Base-by-base conservation (phyloP, 2,797 vertebrate species). In the Semaprochilodus insignis region DNA sequence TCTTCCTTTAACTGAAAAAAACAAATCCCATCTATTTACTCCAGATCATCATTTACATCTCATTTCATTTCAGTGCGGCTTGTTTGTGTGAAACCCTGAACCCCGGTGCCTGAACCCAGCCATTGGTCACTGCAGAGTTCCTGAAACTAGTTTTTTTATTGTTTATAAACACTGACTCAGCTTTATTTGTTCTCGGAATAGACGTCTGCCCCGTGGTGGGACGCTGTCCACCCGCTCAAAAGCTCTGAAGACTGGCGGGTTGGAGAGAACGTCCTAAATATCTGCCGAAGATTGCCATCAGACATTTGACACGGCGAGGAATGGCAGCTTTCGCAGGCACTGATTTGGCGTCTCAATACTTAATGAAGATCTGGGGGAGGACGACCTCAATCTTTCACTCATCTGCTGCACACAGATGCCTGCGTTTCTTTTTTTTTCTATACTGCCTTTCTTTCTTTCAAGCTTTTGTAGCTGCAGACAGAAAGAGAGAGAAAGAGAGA, bases 351-450 rank as follows among this genome's bases (percentile, higher is more conserved):
- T 31, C 85, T 87, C 87, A 88, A 77, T 83, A 76, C 78, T 81
- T 85, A 86, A 86, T 83, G 82, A 89, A 84, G 88, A 90, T 90
- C 88, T 87, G 83, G 84, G 89, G 81, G 85, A 88, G 86, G 87
- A 88, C 89, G 88, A 93, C 91, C 92, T 90, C 87, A 92, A 91
- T 94, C 90, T 90, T 89, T 93, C 92, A 91, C 88, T 92, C 90
- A 90, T 84, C 70, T 79, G 66, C 71, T 13, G 21, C 72, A 16
- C 85, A 80, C 74, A 70, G 74, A 88, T 69, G 84, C 83, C 81
- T 90, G 74, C 77, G 2, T 11, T 13, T 60, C 19, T 34, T 19
- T 63, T 65, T 31, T 67, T 67, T 40, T 79, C 83, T 86, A 88
- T 81, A 79, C 78, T 83, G 63, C 48, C 25, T 84, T 27, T 21